Conservation (phyloP, 2,113 vertebrate species). For the Microcebus ravelobensis region DNA sequence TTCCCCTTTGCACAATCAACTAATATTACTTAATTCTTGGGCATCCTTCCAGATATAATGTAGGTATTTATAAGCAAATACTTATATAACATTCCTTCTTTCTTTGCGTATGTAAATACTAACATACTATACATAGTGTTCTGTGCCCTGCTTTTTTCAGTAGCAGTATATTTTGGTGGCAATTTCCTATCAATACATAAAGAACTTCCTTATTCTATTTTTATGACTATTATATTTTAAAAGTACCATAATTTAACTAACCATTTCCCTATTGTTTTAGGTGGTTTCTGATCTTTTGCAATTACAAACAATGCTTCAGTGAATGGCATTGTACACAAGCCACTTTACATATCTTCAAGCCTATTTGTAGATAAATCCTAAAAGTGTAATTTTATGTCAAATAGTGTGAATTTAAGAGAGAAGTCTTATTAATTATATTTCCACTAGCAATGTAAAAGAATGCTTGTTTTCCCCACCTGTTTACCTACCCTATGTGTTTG, state of each 20-base stretch:
- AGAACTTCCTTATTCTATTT: not conserved
- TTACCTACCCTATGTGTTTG: not conserved
- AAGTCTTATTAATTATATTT: not conserved
- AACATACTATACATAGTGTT: not conserved
- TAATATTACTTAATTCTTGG: constrained; percentile 16
- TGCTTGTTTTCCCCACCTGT: not conserved
- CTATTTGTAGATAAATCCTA: not conserved
- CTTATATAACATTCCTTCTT: not conserved
- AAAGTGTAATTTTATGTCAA: not conserved
- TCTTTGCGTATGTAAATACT: not conserved
- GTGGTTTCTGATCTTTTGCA: not conserved
- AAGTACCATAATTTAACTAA: not conserved
- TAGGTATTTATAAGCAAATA: not conserved
- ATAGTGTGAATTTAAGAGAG: not conserved
- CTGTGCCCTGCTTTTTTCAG: constrained; percentile 6
- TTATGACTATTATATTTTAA: no score
- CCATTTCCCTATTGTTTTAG: not conserved
- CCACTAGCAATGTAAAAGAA: not conserved
- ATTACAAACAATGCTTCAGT: not conserved
- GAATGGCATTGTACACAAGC: not conserved
- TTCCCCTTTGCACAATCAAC: not conserved
- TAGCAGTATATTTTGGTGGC: not conserved
- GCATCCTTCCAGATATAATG: not conserved
- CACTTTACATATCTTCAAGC: not conserved
- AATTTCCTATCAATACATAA: not conserved